phyloP scores from a whole-genome alignment of 53 echinoderm and acorn worm genomes.

The Apostichopus leukothele region DNA sequence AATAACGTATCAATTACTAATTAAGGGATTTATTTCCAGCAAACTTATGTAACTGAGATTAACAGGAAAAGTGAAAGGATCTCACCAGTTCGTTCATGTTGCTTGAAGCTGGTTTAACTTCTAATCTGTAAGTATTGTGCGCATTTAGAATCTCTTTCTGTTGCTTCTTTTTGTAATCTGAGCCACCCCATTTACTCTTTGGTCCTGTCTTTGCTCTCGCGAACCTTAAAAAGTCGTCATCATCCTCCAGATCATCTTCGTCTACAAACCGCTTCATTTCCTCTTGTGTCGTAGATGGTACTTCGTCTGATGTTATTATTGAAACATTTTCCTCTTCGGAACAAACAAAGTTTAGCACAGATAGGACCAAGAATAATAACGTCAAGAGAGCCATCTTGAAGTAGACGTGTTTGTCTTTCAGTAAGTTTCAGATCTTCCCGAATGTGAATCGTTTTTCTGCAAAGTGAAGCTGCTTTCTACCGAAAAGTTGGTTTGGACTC shows the following conservation, averaged over 20 bases:
- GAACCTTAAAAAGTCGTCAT: not conserved
- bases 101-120: not conserved
- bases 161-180: not conserved
- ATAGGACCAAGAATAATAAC: not conserved
- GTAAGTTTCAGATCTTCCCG: no score
- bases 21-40: no score
- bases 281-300: not conserved
- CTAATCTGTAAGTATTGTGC: not conserved
- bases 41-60: no score
- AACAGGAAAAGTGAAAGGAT: not conserved
- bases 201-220: not conserved
- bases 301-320: not conserved
- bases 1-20: no score
- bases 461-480: not conserved
- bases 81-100: constrained; percentile 35
- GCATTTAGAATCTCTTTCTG: constrained; percentile 15
- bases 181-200: not conserved
- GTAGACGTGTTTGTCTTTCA: no score
- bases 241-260: not conserved
- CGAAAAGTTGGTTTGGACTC: not conserved
- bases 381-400: not conserved
- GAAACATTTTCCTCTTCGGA: constrained; percentile 17
- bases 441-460: no score
- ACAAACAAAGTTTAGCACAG: not conserved
- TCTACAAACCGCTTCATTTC: not conserved